These are phyloP conservation scores for Numenius arquata DNA, from an alignment of 2,113 vertebrate species.

Conservation along the genomic window DNA sequence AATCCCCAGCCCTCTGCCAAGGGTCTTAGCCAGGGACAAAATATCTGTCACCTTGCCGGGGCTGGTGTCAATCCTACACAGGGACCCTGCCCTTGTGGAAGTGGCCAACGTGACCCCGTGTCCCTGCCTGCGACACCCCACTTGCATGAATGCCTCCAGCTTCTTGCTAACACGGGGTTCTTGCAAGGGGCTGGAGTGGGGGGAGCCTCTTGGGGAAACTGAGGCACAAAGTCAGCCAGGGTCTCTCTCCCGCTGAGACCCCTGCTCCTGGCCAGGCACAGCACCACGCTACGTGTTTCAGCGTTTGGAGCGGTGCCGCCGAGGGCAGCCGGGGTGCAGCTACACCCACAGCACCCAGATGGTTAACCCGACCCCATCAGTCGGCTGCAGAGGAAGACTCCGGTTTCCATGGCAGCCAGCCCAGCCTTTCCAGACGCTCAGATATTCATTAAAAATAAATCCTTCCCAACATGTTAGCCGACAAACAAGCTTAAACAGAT, in stretches of 20 bases:
- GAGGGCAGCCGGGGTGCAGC: not conserved
- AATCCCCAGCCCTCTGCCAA: not conserved
- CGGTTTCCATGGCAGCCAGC: conserved; percentile 3
- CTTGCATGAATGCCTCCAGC: accelerated
- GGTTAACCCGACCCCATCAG: accelerated
- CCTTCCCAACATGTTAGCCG: not conserved
- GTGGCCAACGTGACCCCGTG: accelerated
- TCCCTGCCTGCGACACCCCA: not conserved
- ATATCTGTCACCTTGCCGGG: not conserved
- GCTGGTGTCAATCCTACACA: accelerated
- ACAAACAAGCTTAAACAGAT: conserved; percentile 47
- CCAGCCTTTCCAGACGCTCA: not conserved
- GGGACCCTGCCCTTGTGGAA: not conserved
- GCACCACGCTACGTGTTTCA: accelerated
- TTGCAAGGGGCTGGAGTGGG: not conserved
- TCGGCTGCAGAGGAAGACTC: not conserved
- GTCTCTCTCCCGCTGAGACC: accelerated
- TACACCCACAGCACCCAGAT: not conserved
- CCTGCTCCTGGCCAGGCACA: not conserved
- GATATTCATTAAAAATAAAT: conserved; percentile 34
- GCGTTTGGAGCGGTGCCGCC: not conserved
- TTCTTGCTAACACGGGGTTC: accelerated
- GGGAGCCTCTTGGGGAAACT: not conserved
- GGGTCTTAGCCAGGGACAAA: not conserved
- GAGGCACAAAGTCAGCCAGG: not conserved